Evolutionary conservation across 2,113 vertebrate genomes (phyloP).

Genomic region (Passer montanus): DNA sequence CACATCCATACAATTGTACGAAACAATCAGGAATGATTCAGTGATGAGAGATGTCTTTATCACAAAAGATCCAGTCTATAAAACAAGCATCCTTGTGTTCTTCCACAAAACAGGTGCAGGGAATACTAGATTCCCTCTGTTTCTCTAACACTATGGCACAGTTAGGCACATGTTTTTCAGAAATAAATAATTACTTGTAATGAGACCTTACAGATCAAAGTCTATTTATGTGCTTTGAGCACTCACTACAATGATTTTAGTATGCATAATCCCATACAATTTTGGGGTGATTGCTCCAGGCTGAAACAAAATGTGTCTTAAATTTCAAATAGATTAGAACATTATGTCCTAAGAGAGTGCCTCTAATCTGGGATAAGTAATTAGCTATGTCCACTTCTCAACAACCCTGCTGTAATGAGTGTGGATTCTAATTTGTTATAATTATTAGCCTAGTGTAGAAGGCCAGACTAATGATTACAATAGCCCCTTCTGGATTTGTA

Average conservation of each 20-base stretch:
- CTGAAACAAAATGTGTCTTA: neutral
- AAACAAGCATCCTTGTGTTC: neutral
- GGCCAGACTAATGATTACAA: neutral
- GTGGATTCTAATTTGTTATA: neutral
- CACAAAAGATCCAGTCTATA: neutral
- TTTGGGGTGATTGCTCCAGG: neutral
- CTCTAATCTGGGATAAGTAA: constrained; percentile 16
- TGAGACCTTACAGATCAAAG: constrained; percentile 41
- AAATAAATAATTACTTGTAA: constrained; percentile 2
- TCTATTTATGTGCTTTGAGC: neutral
- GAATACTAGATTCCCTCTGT: neutral
- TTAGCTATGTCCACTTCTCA: neutral
- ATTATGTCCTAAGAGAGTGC: neutral
- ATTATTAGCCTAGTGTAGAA: neutral
- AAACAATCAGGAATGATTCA: neutral
- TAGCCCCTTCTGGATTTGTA: neutral
- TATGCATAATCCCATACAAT: neutral
- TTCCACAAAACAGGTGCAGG: neutral
- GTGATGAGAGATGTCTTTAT: neutral
- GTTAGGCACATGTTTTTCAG: neutral
- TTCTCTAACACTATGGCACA: neutral
- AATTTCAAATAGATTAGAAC: neutral
- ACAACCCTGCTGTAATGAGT: neutral
- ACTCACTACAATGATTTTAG: neutral
- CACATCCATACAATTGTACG: neutral